phyloP scores from a whole-genome alignment of 92 coral and sea anemone species.

The Phenganax subtilis region DNA sequence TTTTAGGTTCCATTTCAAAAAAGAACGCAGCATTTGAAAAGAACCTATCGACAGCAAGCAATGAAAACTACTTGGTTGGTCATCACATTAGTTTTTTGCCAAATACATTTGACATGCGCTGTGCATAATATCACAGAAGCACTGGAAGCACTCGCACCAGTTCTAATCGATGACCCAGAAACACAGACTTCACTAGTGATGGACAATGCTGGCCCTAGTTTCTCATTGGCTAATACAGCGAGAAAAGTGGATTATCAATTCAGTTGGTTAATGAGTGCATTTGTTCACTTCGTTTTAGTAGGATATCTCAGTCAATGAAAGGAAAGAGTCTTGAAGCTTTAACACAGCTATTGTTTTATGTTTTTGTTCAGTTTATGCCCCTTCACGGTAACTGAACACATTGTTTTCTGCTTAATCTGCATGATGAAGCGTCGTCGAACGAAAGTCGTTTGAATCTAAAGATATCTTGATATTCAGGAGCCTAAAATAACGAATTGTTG shows the following conservation, averaged over 20 bases:
- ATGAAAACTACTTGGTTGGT: conserved; percentile 22
- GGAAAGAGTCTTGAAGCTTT: too few relatives aligned
- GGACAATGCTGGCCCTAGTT: conserved; percentile 41
- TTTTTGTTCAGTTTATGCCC: too few relatives aligned
- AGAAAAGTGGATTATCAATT: conserved; percentile 37
- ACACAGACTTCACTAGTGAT: conserved; percentile 47
- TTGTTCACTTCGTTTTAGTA: background rate
- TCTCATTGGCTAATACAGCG: conserved; percentile 36
- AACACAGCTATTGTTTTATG: too few relatives aligned
- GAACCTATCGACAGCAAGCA: background rate
- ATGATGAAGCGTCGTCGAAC: too few relatives aligned
- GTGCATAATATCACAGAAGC: conserved; percentile 95
- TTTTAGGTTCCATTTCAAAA: background rate
- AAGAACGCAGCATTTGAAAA: background rate
- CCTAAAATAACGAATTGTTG: too few relatives aligned
- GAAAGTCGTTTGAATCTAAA: too few relatives aligned
- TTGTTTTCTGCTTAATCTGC: too few relatives aligned
- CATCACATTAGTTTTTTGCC: conserved; percentile 36
- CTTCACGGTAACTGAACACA: too few relatives aligned
- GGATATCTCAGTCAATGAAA: background rate
- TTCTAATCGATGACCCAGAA: conserved; percentile 67
- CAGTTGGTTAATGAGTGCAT: background rate
- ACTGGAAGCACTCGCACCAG: conserved; percentile 89
- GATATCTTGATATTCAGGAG: too few relatives aligned
- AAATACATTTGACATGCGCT: conserved; percentile 47